A percentile compares a stretch with the other conserved stretches of the same genome.
These are phyloP conservation scores for Pogonophryne albipinna DNA, from an alignment of 2,797 vertebrate species.

Conservation along the genomic window DNA sequence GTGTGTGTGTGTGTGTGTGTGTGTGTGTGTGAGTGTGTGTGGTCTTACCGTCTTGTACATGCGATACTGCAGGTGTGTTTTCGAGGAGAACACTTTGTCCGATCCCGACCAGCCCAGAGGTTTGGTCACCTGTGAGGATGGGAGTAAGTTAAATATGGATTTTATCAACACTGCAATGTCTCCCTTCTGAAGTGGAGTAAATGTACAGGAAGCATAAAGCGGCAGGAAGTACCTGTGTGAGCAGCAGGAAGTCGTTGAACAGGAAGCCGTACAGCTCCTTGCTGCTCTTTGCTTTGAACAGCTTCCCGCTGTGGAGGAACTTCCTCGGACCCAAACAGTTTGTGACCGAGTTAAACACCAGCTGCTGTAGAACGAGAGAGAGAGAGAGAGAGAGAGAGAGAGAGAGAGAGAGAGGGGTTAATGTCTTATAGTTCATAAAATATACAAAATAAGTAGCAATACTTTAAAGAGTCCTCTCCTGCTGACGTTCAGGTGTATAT, in stretches of 20 bases:
- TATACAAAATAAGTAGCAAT: too few species aligned
- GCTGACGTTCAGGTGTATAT: too few species aligned
- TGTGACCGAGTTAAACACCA: constrained; percentile 98
- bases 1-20: neutral
- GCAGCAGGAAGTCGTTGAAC: constrained; percentile 98
- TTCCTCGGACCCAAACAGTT: constrained; percentile 98
- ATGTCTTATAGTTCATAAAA: too few species aligned
- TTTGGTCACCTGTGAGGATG: constrained; percentile 87
- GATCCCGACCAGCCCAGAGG: constrained; percentile 93
- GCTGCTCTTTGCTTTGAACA: constrained; percentile 99
- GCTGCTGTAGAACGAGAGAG: constrained; percentile 86
- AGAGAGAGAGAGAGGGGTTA: neutral
- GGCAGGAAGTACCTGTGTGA: constrained; percentile 84
- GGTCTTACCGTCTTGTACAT: constrained; percentile 97
- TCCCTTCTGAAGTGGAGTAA: neutral
- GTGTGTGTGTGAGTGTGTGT: neutral
- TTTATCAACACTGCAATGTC: neutral
- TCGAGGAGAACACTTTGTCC: constrained; percentile 97
- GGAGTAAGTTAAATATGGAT: neutral
- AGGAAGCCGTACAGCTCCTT: constrained; percentile 98
- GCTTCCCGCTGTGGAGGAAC: constrained; percentile 98
- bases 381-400: constrained; percentile 5
- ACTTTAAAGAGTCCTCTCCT: too few species aligned
- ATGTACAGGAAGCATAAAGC: neutral
- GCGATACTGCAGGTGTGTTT: constrained; percentile 97